Evolutionary conservation across 2,888 invertebrate species (phyloP).

Genomic region (Ophion ventricosus): DNA sequence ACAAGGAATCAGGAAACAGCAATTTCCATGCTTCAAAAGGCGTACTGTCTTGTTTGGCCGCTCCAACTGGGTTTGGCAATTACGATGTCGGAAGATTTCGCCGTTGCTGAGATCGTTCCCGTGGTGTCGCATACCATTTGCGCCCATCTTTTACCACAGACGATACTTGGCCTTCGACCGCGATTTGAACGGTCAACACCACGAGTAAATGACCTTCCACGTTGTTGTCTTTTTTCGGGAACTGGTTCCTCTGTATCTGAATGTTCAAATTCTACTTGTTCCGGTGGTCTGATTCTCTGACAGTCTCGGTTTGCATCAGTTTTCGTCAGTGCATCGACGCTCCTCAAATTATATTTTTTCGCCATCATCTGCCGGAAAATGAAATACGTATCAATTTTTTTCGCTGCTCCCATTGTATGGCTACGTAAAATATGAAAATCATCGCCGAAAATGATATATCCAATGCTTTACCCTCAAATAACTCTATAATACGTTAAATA

Average conservation of each 20-base stretch:
- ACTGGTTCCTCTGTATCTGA: not conserved
- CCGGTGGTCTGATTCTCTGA: not conserved
- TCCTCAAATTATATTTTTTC: not conserved
- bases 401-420: not conserved
- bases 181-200: not conserved
- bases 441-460: conserved; percentile 2
- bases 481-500: not conserved
- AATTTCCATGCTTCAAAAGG: conserved; percentile 10
- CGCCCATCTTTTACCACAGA: not conserved
- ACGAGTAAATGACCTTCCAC: not conserved
- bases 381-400: not conserved
- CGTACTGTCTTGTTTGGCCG: not conserved
- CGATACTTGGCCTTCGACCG: not conserved
- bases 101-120: not conserved
- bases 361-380: no score
- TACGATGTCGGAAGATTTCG: not conserved
- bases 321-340: not conserved
- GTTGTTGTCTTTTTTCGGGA: not conserved
- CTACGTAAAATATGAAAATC: not conserved
- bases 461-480: not conserved
- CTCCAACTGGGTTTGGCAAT: not conserved
- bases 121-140: not conserved
- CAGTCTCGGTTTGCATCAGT: not conserved
- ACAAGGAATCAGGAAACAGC: not conserved
- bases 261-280: not conserved